Evolutionary conservation across 2,888 invertebrate genomes (phyloP), one percentile per base, ranked within the genome.

Genomic region (Mechanitis mazaeus): DNA sequence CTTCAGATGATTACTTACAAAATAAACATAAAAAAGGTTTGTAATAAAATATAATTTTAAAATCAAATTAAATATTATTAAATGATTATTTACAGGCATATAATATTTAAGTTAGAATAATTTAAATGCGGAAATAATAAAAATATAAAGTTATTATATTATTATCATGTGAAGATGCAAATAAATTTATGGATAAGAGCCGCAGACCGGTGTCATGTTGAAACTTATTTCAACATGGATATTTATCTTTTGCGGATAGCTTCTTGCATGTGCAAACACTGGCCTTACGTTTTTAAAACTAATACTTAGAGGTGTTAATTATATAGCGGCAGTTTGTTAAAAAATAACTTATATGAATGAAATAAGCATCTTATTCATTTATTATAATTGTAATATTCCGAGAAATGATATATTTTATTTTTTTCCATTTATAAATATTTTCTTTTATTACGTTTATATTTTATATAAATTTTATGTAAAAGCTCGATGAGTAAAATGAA

Each of bases 321-420:
- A 60, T 67, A 64, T 60, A 58, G 56, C 64, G 67, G 67, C 66
- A 67, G 66, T 64, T 55, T 59, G 54, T 28, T n/a, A 20, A 47
- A 47, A n/a, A 47, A 20, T 20, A 47, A 20, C 20, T 20, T 20
- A 20, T 20, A 20, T 20, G 20, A 20, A 20, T 20, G 20, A 20
- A 20, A 20, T 20, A 20, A 20, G 20, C 20, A 20, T 20, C 20
- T 20, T 20, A 20, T 20, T 20, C 20, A 20, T 20, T 20, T 20
- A 20, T 20, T 20, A 20, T 20, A 1, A 20, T 1, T 20, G 20
- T 20, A 20, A 20, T 20, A 20, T 20, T 20, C 20, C 20, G 20
- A 20, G 20, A 20, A 20, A 20, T 0, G 20, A 20, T 35, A 1
- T 1, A 35, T 35, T 35, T 35, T 35, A 35, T 35, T 35, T 35